Percentiles rank a stretch among this genome's conserved stretches.
These are phyloP conservation scores for Ylistrum balloti DNA, from an alignment of 1,140 invertebrate genomes.

Conservation along the genomic window DNA sequence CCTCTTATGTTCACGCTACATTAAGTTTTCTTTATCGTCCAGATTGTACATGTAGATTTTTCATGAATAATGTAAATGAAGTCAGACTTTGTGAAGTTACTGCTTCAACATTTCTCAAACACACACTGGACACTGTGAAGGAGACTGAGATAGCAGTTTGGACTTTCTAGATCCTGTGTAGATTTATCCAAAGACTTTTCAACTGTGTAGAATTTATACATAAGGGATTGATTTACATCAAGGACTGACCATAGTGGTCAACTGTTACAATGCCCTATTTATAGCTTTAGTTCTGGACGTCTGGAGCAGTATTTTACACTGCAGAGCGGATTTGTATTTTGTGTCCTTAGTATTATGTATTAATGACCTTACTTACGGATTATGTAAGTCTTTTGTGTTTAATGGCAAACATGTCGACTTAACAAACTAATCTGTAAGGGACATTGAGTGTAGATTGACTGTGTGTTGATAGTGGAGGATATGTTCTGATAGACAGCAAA, in stretches of 20 bases:
- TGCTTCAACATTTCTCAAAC: not conserved
- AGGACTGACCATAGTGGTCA: not conserved
- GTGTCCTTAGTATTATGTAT: not conserved
- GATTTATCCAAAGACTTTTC: not conserved
- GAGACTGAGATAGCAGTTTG: not conserved
- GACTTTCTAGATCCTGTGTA: not conserved
- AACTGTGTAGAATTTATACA: no score
- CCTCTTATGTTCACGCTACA: not conserved
- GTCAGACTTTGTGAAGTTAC: not conserved
- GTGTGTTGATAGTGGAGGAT: not conserved
- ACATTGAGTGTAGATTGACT: not conserved
- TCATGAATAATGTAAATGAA: not conserved
- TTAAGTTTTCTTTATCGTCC: not conserved
- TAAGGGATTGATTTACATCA: no score
- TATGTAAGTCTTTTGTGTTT: not conserved
- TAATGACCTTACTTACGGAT: not conserved
- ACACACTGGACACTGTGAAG: not conserved
- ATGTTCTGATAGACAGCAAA: not conserved
- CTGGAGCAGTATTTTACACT: not conserved
- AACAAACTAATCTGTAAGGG: not conserved
- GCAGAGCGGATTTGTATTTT: not conserved
- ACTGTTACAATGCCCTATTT: not conserved
- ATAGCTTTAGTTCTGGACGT: not conserved
- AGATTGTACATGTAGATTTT: not conserved
- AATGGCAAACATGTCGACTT: not conserved